Base-by-base conservation (phyloP, 2,113 vertebrate genomes). In the Halichoerus grypus region DNA sequence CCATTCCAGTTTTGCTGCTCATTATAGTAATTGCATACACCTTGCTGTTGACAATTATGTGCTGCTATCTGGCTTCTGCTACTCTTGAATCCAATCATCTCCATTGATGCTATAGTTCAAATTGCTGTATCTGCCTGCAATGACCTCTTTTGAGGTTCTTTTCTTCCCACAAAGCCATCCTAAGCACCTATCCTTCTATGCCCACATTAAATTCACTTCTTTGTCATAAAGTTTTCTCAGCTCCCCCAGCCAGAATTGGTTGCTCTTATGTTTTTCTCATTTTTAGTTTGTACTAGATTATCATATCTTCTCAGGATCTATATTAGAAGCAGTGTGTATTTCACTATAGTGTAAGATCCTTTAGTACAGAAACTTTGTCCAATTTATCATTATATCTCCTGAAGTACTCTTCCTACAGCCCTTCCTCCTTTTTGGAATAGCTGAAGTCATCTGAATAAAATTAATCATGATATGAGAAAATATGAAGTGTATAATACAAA, bases 371-470 rank as follows among this genome's bases (percentile, higher is more conserved):
- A 76, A 51, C 3, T 26, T 67, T 82, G 15, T 42, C 46, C 6
- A n/a, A 2, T 42, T 91, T 93, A 39, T 72, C 55, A 86, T 3
- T 71, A 1, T 36, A 36, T 67, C 11, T 39, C 28, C 18, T 67
- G 31, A 88, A 91, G n/a, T 4, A 55, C 18, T 59, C 71, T 76
- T 95, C 61, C 18, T 61, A 63, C 1, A 76, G 18, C 2, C 3
- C 0, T 5, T 22, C 4, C 18, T 15, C 61, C 55, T 61, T 39
- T 55, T 74, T 7, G 0, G 13, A 83, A 31, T 33, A 53, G 3
- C 53, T 63, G 22, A 86, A 46, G n/a, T 67, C 22, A 59, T 94
- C 71, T 81, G n/a, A 88, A 86, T 33, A 93, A 94, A 83, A 74
- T 82, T 28, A 87, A 89, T 4, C 8, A 28, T 57, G 5, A 57